Evolutionary conservation across 2,113 vertebrate genomes (phyloP), one percentile per base, ranked within the genome.

Genomic region (Zingel zingel): DNA sequence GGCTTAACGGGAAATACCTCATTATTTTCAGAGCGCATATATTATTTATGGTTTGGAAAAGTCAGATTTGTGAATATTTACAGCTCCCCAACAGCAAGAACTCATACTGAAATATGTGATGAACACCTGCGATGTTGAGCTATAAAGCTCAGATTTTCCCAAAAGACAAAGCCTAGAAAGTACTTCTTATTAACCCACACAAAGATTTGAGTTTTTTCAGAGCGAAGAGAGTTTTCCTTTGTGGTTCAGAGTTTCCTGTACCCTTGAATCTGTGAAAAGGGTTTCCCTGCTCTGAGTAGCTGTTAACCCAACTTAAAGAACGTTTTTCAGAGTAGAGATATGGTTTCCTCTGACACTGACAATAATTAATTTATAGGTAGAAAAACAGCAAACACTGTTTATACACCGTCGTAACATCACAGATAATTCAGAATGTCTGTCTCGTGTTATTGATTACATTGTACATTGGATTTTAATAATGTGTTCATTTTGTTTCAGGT

Each of bases 401-500:
- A 12, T 16, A 50, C 19, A 56, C 39, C n/a, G 21, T 19, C 27
- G 23, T 64, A n/a, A 13, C 21, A 61, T 12, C 4, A n/a, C 11
- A 70, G 56, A 23, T 6, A 0, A 58, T 76, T 62, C 11, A 27
- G 16, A 72, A 57, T 43, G 7, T 4, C 30, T 58, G 6, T 19
- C 14, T 59, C 43, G 14, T 50, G 15, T 43, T 14, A 9, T 67
- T 83, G 0, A 39, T 62, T 47, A 48, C 12, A 5, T 54, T 71
- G 9, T n/a, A 62, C 1, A 57, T 63, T 23, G 30, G 23, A 50
- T 56, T 51, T 48, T 33, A 59, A 12, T 19, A 1, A 72, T 33
- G 7, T 77, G 2, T 33, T 85, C 3, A 8, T 76, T 80, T 69
- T 76, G 13, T 74, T 57, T 56, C 83, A 99, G 98, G 96, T 98